These are phyloP conservation scores for Bibio marci DNA, from an alignment of 2,888 invertebrate species.

Conservation along the genomic window DNA sequence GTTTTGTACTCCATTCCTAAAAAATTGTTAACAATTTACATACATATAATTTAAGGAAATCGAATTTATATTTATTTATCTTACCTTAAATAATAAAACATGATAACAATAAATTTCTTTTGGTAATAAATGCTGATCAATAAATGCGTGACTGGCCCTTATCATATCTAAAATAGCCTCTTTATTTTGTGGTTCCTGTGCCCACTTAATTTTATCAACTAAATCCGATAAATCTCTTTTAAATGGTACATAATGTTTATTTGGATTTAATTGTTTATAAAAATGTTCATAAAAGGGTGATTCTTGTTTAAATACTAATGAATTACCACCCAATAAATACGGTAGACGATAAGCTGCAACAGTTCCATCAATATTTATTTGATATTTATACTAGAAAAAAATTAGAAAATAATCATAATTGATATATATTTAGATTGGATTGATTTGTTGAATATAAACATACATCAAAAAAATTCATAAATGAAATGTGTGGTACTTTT, in stretches of 20 bases:
- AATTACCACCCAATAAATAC: conserved; percentile 75
- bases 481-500: conserved; percentile 65
- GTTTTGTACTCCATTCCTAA: conserved; percentile 56
- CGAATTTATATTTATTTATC: neutral
- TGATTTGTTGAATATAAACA: conserved; percentile 19
- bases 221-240: conserved; percentile 59
- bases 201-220: conserved; percentile 61
- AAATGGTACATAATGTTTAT: conserved; percentile 71
- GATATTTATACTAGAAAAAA: conserved; percentile 71
- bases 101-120: conserved; percentile 80
- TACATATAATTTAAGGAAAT: conserved; percentile 7
- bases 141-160: conserved; percentile 48
- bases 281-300: conserved; percentile 93
- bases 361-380: conserved; percentile 86
- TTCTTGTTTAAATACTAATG: conserved; percentile 78
- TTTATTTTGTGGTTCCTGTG: conserved; percentile 43
- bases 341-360: conserved; percentile 92
- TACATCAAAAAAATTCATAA: conserved; percentile 90
- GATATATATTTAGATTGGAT: neutral
- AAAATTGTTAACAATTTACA: conserved; percentile 13
- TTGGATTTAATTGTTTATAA: conserved; percentile 56
- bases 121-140: conserved; percentile 61
- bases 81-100: conserved; percentile 45
- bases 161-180: conserved; percentile 46
- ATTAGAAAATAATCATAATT: conserved; percentile 7